Evolutionary conservation across 2,113 vertebrate species (phyloP), one percentile per base, ranked within the genome.

Genomic region (Peromyscus leucopus): DNA sequence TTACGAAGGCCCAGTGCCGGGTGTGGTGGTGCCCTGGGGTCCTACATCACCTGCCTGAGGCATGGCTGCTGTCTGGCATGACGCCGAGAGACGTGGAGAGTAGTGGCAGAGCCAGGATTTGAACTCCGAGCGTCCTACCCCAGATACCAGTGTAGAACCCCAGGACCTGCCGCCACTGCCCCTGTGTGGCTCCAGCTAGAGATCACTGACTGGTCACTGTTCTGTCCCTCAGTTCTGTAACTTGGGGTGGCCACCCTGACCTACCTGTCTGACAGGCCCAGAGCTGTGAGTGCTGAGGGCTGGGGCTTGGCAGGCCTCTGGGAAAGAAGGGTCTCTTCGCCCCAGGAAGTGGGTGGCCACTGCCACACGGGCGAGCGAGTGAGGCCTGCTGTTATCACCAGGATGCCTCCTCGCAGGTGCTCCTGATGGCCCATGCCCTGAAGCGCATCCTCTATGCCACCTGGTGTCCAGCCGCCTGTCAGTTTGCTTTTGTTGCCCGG

Each of bases 401-500:
- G n/a, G 0, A 5, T 82, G 36, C 65, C 71, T 57, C 46, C 46
- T 48, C 0, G 33, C 98, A 99, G 99, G 99, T 97, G 0, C 99
- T 99, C 78, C 99, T 99, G 93, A 99, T 99, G 99, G 99, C 99
- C 0, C 99, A 99, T 0, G 99, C 99, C 0, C 98, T 99, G 57
- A 98, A 98, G 26, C 98, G 99, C 39, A 98, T 99, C 89, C 99
- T 99, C 2, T 99, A 99, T 84, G 99, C 99, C 96, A 99, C 99
- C 0, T 99, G 99, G 93, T 97, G 98, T 0, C 99, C 98, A 0
- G 33, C 97, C 0, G 98, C 99, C 31, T 97, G 98, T 94, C 99
- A 99, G 98, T 99, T 99, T 28, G 99, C 99, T 96, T 99, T 99
- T 0, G 98, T 99, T 83, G 99, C 99, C 36, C 99, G 99, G 97